A percentile compares a stretch with the other conserved stretches of the same genome.
phyloP scores from a whole-genome alignment of 1,140 invertebrate genomes.

The Diachasma alloeum region DNA sequence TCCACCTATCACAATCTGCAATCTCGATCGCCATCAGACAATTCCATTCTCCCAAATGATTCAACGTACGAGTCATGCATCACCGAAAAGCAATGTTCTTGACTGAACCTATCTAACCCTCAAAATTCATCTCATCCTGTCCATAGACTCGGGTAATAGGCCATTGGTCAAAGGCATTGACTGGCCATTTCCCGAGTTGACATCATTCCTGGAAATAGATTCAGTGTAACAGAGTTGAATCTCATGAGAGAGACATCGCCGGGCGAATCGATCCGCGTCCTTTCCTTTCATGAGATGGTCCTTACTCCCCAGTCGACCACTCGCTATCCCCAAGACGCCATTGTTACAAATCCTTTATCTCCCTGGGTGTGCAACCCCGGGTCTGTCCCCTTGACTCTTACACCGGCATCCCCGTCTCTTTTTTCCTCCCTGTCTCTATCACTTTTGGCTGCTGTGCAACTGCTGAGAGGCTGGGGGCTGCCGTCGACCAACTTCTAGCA shows the following conservation, averaged over 20 bases:
- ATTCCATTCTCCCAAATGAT: neutral
- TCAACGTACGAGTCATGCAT: neutral
- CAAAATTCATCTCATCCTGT: neutral
- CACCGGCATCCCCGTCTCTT: neutral
- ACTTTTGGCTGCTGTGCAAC: neutral
- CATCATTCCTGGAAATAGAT: neutral
- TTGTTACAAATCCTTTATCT: slow-evolving; percentile 7
- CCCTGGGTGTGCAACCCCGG: neutral
- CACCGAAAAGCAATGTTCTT: neutral
- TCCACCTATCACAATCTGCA: neutral
- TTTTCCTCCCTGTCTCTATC: neutral
- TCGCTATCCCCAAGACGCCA: neutral
- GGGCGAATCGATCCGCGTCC: neutral
- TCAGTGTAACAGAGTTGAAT: neutral
- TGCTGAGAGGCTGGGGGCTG: neutral
- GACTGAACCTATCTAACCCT: neutral
- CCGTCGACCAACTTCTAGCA: slow-evolving; percentile 15
- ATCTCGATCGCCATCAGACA: neutral
- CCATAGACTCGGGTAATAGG: neutral
- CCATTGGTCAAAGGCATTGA: neutral
- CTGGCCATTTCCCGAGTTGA: neutral
- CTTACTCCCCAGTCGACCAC: neutral
- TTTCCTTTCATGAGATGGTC: neutral
- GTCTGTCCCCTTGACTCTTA: neutral
- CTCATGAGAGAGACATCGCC: neutral